Percentiles rank a stretch among this genome's conserved stretches.
These are phyloP conservation scores for Melospiza melodia DNA, from an alignment of 2,113 vertebrate genomes.

Conservation along the genomic window DNA sequence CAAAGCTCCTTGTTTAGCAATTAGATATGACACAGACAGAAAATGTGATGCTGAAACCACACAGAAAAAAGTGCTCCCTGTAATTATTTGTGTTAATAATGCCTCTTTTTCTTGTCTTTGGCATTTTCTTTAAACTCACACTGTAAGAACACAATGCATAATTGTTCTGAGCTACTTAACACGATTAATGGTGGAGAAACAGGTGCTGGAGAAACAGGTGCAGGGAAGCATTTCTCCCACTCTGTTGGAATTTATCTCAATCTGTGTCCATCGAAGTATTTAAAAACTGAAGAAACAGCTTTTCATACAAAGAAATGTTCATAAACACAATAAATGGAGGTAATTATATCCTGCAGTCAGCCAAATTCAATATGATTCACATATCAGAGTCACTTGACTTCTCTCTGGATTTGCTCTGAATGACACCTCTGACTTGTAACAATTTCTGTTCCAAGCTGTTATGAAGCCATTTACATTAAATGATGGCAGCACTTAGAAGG, in stretches of 20 bases:
- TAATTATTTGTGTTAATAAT: not conserved
- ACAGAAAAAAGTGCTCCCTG: not conserved
- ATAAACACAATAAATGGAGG: conserved; percentile 45
- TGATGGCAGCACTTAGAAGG: conserved; percentile 30
- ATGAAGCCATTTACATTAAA: conserved; percentile 58
- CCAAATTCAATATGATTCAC: conserved; percentile 59
- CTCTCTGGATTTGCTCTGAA: conserved; percentile 48
- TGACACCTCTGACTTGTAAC: conserved; percentile 59
- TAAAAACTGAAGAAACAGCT: conserved; percentile 7
- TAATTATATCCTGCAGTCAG: conserved; percentile 52
- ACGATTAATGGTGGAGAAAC: not conserved
- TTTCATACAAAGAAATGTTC: conserved; percentile 14
- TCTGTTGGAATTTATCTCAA: conserved; percentile 33
- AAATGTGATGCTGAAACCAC: not conserved
- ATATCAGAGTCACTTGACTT: conserved; percentile 52
- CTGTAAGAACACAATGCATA: not conserved
- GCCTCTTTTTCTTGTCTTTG: not conserved
- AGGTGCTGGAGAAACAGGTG: not conserved
- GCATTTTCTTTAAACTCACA: not conserved
- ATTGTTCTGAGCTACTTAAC: not conserved
- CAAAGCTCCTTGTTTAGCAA: not conserved
- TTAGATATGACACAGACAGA: not conserved
- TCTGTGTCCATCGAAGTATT: conserved; percentile 20
- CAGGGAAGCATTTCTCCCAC: not conserved
- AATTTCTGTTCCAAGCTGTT: conserved; percentile 45